Evolutionary conservation across 2,888 invertebrate genomes (phyloP), one percentile per base, ranked within the genome.

Genomic region (Copidosoma aretas): DNA sequence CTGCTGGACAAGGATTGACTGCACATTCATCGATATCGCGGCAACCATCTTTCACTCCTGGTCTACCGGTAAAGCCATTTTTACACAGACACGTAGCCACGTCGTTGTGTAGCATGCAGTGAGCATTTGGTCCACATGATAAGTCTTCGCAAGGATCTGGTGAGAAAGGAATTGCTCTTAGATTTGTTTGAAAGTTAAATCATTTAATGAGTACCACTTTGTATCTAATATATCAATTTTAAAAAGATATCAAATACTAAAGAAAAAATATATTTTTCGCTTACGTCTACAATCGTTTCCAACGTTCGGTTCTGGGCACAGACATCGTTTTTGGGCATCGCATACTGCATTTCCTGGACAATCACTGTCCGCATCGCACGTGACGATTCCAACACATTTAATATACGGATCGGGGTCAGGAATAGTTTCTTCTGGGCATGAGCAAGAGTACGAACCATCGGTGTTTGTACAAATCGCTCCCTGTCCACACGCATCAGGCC

Each of bases 281-380:
- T 90, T 88, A 93, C 93, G 95, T 84, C 95, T 89, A 78, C 96
- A 96, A 79, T 95, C 94, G 77, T 94, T 93, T 76, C 95, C 96
- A 75, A 94, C 87, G 81, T 95, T 95, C 0, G 96, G 96, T 78
- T 94, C 94, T 2, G 95, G 95, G 77, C 96, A 96, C 49, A 94
- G 83, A 81, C 96, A 96, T 77, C 92, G 89, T 69, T 90, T 89
- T 73, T 90, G 89, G 10, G 86, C 80, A 79, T 94, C 93, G 79
- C 96, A 96, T 74, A 94, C 86, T 8, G 95, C 91, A 85, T 96
- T 95, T 76, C 95, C 95, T 32, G 95, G 94, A 83, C 96, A 96
- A 73, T 94, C 92, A 61, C 88, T 87, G 79, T 93, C 91, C 1
- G 81, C 84, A 73, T 88, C 87, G 79, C 96, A 96, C 39, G 90